phyloP scores from a whole-genome alignment of 2,888 invertebrate genomes.

The Sarcophaga rosellei region DNA sequence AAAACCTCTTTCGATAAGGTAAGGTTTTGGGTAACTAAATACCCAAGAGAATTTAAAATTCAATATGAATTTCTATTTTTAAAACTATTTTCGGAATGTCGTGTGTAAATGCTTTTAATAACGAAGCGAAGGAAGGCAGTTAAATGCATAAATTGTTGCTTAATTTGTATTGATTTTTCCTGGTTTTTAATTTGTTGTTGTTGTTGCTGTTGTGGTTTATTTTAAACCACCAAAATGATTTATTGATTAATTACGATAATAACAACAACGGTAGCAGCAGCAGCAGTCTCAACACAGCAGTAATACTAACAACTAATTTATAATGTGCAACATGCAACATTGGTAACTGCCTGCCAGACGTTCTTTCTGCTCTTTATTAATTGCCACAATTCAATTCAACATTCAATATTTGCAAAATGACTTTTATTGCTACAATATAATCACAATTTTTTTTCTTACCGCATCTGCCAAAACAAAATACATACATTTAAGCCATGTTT shows the following conservation, averaged over 20 bases:
- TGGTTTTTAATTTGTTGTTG: neutral
- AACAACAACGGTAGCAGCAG: conserved; percentile 7
- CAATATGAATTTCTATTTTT: no score
- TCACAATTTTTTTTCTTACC: neutral
- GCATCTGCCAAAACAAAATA: no score
- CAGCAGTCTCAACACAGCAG: conserved; percentile 20
- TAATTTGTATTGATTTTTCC: conserved; percentile 20
- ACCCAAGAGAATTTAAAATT: no score
- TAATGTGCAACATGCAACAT: conserved; percentile 35
- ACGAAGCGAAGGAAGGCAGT: neutral
- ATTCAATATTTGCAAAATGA: conserved; percentile 19
- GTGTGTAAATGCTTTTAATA: conserved; percentile 5
- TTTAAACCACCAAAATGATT: conserved; percentile 25
- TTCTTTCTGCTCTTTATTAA: neutral
- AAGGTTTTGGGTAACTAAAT: no score
- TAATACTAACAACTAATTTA: conserved; percentile 33
- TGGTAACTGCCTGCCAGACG: conserved; percentile 30
- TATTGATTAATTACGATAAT: conserved; percentile 51
- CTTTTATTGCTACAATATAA: conserved; percentile 33
- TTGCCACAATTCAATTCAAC: neutral
- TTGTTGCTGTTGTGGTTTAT: neutral
- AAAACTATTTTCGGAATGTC: no score
- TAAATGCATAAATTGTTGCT: conserved; percentile 40
- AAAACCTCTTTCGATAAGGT: no score
- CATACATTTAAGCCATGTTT: conserved; percentile 46